Base-by-base conservation (phyloP, 2,888 invertebrate species). In the Oligia strigilis region DNA sequence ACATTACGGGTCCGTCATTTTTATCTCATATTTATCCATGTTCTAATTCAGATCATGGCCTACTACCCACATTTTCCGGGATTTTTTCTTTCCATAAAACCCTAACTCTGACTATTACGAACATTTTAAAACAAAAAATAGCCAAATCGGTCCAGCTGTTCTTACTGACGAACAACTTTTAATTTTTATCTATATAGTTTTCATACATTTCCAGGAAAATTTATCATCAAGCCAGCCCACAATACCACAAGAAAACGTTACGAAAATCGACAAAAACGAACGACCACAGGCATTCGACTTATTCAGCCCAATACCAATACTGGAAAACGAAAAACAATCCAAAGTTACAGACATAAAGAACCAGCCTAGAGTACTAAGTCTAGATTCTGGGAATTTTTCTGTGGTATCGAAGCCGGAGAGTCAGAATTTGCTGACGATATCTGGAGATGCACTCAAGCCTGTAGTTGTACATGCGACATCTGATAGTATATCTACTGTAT, bases 271-370 rank as follows among this genome's bases (percentile, higher is more conserved):
- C 40, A 93, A 93, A 74, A 80, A 77, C 0, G 94, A 95, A 0
- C 90, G 95, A 40, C 96, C 95, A 1, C 95, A 94, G 87, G 95
- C 95, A 0, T 95, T 97, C 70, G 97, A 97, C 80, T 91, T 97
- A 40, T 97, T 97, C 91, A 97, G 97, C 87, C 97, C 97, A 0
- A 97, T 98, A 83, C 93, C 94, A 0, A 90, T 95, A 14, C 88
- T 94, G 5, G 93, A 95, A 43, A 81, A 36, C 1, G 97, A 97
- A 1, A 96, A 96, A n/a, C 94, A 94, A 70, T 94, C 95, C 1
- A 96, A 94, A 88, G 90, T 95, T 3, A 90, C 93, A 0, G 95
- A 96, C 5, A 69, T 90, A 0, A 95, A 95, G 46, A 94, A 87
- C 79, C 95, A 95, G 84, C 96, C 96, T 0, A 90, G 97, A 58